Evolutionary conservation across 2,888 invertebrate genomes (phyloP).

Genomic region (Myathropa florea): DNA sequence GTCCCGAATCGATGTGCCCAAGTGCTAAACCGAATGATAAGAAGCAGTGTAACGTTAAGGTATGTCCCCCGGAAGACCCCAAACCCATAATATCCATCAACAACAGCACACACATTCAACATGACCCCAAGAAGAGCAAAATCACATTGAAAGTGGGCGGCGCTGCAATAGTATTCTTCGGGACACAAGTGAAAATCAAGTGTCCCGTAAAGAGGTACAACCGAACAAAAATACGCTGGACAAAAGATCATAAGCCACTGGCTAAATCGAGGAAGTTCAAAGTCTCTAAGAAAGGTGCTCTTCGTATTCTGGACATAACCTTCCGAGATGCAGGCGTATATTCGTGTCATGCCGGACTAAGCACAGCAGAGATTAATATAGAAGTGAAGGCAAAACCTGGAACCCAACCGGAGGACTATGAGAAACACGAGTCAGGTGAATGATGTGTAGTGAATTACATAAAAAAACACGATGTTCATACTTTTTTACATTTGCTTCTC

Average conservation of each 20-base stretch:
- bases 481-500: not conserved
- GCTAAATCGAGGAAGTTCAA: constrained; percentile 91
- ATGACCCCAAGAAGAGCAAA: constrained; percentile 90
- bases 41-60: constrained; percentile 92
- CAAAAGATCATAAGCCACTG: constrained; percentile 90
- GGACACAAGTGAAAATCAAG: constrained; percentile 95
- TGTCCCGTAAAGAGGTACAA: constrained; percentile 93
- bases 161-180: constrained; percentile 93
- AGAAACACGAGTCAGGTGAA: constrained; percentile 81
- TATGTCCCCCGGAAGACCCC: constrained; percentile 87
- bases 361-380: constrained; percentile 90
- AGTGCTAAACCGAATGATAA: constrained; percentile 88
- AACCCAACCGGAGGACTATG: constrained; percentile 90
- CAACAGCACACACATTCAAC: constrained; percentile 91
- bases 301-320: constrained; percentile 90
- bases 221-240: constrained; percentile 93
- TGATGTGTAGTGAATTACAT: constrained; percentile 31
- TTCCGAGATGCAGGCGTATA: constrained; percentile 92
- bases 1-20: constrained; percentile 88
- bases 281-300: constrained; percentile 94
- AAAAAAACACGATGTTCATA: constrained; percentile 28
- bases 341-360: constrained; percentile 91
- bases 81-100: constrained; percentile 89
- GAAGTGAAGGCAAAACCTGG: constrained; percentile 91
- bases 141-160: constrained; percentile 94